Base-by-base conservation (phyloP, 53 echinoderm and acorn worm species). In the Apostichopus leukothele region DNA sequence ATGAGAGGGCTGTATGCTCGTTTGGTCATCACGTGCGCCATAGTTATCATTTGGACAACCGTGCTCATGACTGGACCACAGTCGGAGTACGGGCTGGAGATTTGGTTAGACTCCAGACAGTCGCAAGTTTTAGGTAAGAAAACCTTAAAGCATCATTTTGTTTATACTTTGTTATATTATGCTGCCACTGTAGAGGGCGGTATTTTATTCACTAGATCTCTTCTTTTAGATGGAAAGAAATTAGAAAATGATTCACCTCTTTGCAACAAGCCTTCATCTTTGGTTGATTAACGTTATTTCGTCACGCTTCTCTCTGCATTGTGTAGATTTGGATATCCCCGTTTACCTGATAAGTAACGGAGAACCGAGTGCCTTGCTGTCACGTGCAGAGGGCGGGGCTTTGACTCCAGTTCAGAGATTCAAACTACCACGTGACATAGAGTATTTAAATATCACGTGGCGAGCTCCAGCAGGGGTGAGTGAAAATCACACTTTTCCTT, bases 381-480 rank as follows among this genome's bases (percentile, higher is more conserved):
- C 83, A 6, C 52, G 83, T 10, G 83, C 57, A 59, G 60, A 83
- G 54, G 83, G 83, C 20, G 83, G 26, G 7, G 0, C 57, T 25
- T 54, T 83, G 6, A 59, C 84, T 11, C 84, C 84, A 23, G 57
- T 84, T 22, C 20, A 60, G 21, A 59, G 60, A 60, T 84, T 84
- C 66, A 54, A 84, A 59, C 60, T 84, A 9, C 60, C 84, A 63
- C 84, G 84, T 22, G 84, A 84, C 21, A 60, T 57, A 20, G 57
- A 61, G 21, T 61, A 53, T 55, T 55, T 84, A 20, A 84, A 84
- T 84, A 57, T 84, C 16, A 84, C 84, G 10, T 84, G 84, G 84
- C 84, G 84, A 57, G 84, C 84, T 25, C 84, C 84, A 3, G 13
- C 25, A 19, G 84, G 84, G 84, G 84, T 84, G 27, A 84, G 84